Percentiles rank a stretch among this genome's conserved stretches.
These are phyloP conservation scores for Podarcis raffonei DNA, from an alignment of 2,113 vertebrate genomes.

Conservation along the genomic window DNA sequence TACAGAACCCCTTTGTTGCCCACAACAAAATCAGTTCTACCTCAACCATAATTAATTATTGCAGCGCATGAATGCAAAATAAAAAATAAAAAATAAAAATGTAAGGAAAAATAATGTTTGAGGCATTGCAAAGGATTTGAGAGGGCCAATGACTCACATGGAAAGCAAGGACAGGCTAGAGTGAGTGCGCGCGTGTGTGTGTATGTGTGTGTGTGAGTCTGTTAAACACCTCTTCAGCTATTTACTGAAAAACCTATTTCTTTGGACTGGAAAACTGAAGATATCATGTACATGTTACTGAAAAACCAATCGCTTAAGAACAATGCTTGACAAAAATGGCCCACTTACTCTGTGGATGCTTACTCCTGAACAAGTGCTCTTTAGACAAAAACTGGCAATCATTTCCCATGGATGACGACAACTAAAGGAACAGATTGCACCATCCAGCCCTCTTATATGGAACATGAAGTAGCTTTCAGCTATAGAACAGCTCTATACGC, in stretches of 20 bases:
- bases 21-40: background rate
- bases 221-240: background rate
- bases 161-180: background rate
- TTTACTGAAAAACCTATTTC: background rate
- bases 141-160: background rate
- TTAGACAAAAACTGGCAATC: background rate
- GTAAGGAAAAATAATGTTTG: background rate
- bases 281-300: accelerated
- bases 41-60: constrained; percentile 1
- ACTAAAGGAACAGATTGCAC: background rate
- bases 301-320: background rate
- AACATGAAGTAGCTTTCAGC: background rate
- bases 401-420: background rate
- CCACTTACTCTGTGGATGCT: too few species aligned
- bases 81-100: background rate
- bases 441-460: background rate
- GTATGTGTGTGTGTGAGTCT: background rate
- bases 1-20: constrained; percentile 18
- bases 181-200: too few species aligned
- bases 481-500: background rate
- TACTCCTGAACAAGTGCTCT: background rate
- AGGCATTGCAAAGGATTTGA: background rate
- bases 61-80: background rate
- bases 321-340: background rate
- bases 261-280: accelerated